Conservation (phyloP, 92 coral and sea anemone genomes). For the Palythoa grandiflora region DNA sequence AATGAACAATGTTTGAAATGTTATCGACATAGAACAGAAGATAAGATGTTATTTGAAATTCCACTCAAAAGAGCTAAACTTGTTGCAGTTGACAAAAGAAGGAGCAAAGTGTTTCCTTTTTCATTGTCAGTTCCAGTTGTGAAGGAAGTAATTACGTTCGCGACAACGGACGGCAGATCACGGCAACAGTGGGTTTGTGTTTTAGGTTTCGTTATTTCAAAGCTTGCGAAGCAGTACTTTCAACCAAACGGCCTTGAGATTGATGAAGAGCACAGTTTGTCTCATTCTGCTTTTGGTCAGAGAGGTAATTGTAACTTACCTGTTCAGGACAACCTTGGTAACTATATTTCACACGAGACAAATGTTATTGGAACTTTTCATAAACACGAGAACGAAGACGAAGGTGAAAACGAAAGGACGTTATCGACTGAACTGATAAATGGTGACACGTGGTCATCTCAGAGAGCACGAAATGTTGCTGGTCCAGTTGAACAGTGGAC, state of each 20-base stretch:
- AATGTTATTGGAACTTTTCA: not conserved
- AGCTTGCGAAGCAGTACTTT: slow-evolving; percentile 57
- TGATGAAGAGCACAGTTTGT: slow-evolving; percentile 43
- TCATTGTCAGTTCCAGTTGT: slow-evolving; percentile 82
- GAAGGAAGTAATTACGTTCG: slow-evolving; percentile 79
- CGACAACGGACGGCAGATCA: slow-evolving; percentile 79
- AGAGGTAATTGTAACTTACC: not conserved
- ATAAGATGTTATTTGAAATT: slow-evolving; percentile 84
- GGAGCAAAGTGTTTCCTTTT: slow-evolving; percentile 83
- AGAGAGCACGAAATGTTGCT: not conserved
- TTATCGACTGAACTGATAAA: slow-evolving; percentile 4
- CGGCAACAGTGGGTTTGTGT: slow-evolving; percentile 83
- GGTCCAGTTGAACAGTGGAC: slow-evolving; percentile 61
- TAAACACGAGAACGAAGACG: not conserved
- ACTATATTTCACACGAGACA: not conserved
- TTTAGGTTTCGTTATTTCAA: slow-evolving; percentile 74
- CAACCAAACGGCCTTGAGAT: slow-evolving; percentile 51
- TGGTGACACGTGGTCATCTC: slow-evolving; percentile 49
- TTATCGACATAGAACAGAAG: slow-evolving; percentile 76
- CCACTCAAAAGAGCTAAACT: slow-evolving; percentile 80
- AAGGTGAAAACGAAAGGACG: not conserved
- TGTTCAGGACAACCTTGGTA: not conserved
- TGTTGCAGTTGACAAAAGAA: slow-evolving; percentile 78
- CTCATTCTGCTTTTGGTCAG: slow-evolving; percentile 32
- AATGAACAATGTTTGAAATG: slow-evolving; percentile 82